phyloP scores from a whole-genome alignment of 2,113 vertebrate species.

The Nipponia nippon region DNA sequence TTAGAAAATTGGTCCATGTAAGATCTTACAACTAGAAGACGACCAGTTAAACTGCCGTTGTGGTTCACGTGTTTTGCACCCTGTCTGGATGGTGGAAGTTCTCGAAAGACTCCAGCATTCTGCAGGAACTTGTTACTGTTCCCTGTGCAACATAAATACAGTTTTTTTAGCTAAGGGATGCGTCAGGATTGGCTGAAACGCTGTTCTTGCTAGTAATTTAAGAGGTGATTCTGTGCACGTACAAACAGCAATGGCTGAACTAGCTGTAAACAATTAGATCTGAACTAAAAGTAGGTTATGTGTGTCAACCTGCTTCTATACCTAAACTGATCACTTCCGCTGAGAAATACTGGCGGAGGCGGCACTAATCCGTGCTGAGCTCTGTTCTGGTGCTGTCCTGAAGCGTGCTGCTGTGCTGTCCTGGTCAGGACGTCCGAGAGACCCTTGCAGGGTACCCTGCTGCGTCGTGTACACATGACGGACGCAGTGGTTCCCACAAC shows the following conservation, averaged over 20 bases:
- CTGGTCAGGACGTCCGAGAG: rapidly evolving
- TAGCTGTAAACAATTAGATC: not conserved
- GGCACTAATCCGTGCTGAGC: rapidly evolving
- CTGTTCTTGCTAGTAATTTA: not conserved
- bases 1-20: not conserved
- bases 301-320: not conserved
- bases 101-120: not conserved
- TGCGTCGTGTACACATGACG: too few relatives aligned
- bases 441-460: too few relatives aligned
- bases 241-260: not conserved
- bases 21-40: not conserved
- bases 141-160: not conserved
- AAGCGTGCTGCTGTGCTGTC: not conserved
- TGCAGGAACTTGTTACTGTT: not conserved
- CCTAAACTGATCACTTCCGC: not conserved
- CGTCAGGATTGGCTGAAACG: not conserved
- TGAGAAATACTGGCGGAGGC: not conserved
- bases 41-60: rapidly evolving
- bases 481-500: rapidly evolving
- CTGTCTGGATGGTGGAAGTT: not conserved
- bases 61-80: not conserved
- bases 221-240: not conserved
- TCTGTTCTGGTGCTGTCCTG: not conserved
- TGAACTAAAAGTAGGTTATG: not conserved
- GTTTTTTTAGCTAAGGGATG: not conserved